Evolutionary conservation across 1,140 invertebrate species (phyloP).

Genomic region (Armadillidium nasatum): DNA sequence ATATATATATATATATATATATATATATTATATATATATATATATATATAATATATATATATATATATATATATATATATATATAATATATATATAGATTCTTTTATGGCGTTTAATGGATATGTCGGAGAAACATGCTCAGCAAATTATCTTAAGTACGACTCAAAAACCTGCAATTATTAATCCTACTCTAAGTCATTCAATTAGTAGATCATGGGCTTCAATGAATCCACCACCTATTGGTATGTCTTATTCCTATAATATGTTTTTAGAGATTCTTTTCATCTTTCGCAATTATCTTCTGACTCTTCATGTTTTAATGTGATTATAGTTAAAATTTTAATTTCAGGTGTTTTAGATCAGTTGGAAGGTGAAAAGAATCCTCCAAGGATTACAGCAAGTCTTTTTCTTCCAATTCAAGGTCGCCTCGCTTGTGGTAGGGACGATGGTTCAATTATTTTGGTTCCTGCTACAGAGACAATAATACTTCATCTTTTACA

Average conservation of each 20-base stretch:
- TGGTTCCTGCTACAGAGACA: slow-evolving; percentile 90
- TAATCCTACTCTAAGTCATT: slow-evolving; percentile 29
- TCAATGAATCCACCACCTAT: slow-evolving; percentile 36
- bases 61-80: too few relatives aligned
- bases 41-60: too few relatives aligned
- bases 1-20: too few relatives aligned
- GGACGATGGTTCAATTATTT: slow-evolving; percentile 94
- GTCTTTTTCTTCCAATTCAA: slow-evolving; percentile 87
- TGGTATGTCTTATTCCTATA: slow-evolving; percentile 12
- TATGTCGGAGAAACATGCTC: slow-evolving; percentile 55
- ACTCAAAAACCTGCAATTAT: slow-evolving; percentile 27
- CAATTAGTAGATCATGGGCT: slow-evolving; percentile 32
- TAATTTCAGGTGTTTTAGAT: slow-evolving; percentile 45
- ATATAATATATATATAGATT: slow-evolving; percentile 8
- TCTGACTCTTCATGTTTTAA: neutral
- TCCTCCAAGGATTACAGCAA: slow-evolving; percentile 75
- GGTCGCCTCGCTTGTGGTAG: slow-evolving; percentile 89
- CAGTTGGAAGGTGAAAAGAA: slow-evolving; percentile 46
- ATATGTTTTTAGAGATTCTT: too few relatives aligned
- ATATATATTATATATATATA: too few relatives aligned
- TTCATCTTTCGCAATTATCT: neutral
- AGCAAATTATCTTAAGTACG: slow-evolving; percentile 59
- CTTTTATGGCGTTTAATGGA: slow-evolving; percentile 34
- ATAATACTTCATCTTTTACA: slow-evolving; percentile 90
- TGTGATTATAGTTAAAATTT: neutral